phyloP scores from a whole-genome alignment of 2,888 invertebrate species.

The Diarsia brunnea region DNA sequence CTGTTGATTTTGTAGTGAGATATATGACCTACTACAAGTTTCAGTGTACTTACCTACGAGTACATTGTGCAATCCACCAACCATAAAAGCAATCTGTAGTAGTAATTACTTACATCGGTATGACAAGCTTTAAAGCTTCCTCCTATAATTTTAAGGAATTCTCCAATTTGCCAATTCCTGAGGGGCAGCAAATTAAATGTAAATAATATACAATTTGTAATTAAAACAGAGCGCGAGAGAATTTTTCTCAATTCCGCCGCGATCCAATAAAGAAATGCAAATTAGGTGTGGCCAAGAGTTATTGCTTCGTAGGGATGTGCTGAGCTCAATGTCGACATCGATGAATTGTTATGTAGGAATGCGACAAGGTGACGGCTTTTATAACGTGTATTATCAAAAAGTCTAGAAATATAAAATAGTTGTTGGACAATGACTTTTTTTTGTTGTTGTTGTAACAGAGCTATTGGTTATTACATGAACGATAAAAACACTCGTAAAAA shows the following conservation, averaged over 20 bases:
- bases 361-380: not conserved
- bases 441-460: no score
- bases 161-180: constrained; percentile 43
- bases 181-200: constrained; percentile 68
- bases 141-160: constrained; percentile 24
- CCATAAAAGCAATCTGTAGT: not conserved
- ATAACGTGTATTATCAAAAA: not conserved
- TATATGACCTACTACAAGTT: no score
- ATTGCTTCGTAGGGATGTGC: constrained; percentile 76
- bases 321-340: constrained; percentile 29
- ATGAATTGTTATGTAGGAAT: not conserved
- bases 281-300: constrained; percentile 87
- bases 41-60: no score
- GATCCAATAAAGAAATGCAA: constrained; percentile 90
- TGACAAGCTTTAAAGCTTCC: not conserved
- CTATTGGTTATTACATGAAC: not conserved
- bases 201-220: constrained; percentile 78
- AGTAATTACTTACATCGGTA: not conserved
- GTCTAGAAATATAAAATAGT: not conserved
- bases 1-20: no score
- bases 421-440: no score
- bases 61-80: not conserved
- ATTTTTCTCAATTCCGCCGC: constrained; percentile 87
- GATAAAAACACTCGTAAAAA: not conserved
- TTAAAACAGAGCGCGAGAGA: constrained; percentile 81